phyloP scores from a whole-genome alignment of 2,113 vertebrate genomes.

The Mohoua ochrocephala region DNA sequence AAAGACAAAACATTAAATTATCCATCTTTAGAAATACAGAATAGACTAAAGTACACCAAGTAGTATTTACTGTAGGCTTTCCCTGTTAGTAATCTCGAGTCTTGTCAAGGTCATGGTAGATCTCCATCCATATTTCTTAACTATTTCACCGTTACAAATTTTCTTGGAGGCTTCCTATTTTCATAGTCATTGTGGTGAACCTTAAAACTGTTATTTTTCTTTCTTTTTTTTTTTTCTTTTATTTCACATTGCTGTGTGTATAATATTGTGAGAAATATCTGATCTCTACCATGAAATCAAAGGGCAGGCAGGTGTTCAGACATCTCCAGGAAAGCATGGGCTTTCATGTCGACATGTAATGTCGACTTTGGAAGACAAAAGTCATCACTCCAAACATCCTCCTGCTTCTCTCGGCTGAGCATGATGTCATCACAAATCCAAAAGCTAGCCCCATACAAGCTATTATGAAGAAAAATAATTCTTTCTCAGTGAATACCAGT shows the following conservation, averaged over 20 bases:
- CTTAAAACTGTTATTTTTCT: rapidly evolving
- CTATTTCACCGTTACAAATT: not conserved
- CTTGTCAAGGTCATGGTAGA: not conserved
- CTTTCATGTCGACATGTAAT: rapidly evolving
- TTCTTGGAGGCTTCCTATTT: not conserved
- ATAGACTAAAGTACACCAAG: not conserved
- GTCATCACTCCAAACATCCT: rapidly evolving
- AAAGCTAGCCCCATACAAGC: not conserved
- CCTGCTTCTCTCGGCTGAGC: not conserved
- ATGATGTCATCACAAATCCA: not conserved
- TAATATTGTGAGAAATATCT: not conserved
- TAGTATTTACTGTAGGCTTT: not conserved
- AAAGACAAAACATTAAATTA: not conserved
- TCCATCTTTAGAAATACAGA: not conserved
- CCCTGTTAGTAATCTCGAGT: not conserved
- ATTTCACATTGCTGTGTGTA: not conserved
- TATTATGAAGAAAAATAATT: not conserved
- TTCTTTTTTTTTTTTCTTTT: not conserved
- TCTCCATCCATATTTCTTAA: not conserved
- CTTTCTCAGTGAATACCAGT: not conserved
- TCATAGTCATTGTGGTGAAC: not conserved
- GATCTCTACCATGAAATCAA: not conserved
- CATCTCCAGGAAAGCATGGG: not conserved
- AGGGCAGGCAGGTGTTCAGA: not conserved
- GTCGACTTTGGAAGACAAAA: not conserved